Evolutionary conservation across 2,113 vertebrate genomes (phyloP).

Genomic region (Ptyas mucosa): DNA sequence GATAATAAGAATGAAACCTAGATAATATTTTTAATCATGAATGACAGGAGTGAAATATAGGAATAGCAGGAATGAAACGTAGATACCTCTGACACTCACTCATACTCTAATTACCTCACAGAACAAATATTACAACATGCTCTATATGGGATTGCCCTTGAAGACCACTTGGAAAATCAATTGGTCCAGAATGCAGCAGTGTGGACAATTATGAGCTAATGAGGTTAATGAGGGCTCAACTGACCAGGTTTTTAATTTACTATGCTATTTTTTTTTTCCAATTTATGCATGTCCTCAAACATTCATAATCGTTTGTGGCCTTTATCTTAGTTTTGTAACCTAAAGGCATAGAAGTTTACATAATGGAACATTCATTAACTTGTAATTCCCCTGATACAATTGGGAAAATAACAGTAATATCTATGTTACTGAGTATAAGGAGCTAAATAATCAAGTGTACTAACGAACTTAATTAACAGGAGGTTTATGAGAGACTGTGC

Average conservation of each 20-base stretch:
- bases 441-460: not conserved
- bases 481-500: not conserved
- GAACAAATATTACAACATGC: not conserved
- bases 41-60: not conserved
- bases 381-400: not conserved
- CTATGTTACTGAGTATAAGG: not conserved
- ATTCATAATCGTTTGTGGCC: not conserved
- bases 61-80: not conserved
- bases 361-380: not conserved
- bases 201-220: not conserved
- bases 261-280: not conserved
- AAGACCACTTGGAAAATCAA: not conserved
- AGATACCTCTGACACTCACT: not conserved
- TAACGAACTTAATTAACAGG: not conserved
- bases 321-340: not conserved
- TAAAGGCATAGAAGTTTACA: slow-evolving; percentile 28
- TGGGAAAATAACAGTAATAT: not conserved
- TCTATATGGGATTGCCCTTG: not conserved
- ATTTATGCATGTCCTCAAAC: not conserved
- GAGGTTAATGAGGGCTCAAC: not conserved
- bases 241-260: not conserved
- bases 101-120: not conserved
- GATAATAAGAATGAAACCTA: not conserved
- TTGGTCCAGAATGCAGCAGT: not conserved
- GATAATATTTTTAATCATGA: not conserved